Evolutionary conservation across 2,113 vertebrate genomes (phyloP).

Genomic region (Notiomystis cincta): DNA sequence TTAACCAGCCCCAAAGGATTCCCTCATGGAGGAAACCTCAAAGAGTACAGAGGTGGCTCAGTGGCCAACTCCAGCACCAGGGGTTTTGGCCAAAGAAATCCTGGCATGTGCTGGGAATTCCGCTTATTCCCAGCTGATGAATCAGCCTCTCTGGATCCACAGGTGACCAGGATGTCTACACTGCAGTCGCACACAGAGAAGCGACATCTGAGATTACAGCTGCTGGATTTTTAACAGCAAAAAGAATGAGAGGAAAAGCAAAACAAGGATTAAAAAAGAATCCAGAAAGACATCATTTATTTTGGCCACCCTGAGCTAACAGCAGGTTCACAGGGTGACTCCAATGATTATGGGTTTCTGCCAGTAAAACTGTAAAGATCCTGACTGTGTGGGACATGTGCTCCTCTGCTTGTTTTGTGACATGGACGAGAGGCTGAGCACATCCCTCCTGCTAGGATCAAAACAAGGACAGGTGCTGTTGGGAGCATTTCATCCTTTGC

Average conservation of each 20-base stretch:
- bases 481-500: background rate
- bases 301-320: background rate
- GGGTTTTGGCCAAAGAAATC: background rate
- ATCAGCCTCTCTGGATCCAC: background rate
- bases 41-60: background rate
- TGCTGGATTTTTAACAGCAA: background rate
- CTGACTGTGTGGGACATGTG: background rate
- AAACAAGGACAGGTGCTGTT: background rate
- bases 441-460: background rate
- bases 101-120: background rate
- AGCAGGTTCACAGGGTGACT: background rate
- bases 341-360: background rate
- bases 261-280: background rate
- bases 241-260: background rate
- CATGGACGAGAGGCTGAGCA: background rate
- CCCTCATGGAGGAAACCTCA: slow-evolving; percentile 41
- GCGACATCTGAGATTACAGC: background rate
- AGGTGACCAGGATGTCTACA: background rate
- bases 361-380: background rate
- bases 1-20: no score
- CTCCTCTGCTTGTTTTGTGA: background rate
- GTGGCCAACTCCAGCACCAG: background rate
- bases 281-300: background rate
- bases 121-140: background rate
- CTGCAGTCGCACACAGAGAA: background rate